Evolutionary conservation across 2,113 vertebrate genomes (phyloP).

Genomic region (Prionailurus bengalensis): DNA sequence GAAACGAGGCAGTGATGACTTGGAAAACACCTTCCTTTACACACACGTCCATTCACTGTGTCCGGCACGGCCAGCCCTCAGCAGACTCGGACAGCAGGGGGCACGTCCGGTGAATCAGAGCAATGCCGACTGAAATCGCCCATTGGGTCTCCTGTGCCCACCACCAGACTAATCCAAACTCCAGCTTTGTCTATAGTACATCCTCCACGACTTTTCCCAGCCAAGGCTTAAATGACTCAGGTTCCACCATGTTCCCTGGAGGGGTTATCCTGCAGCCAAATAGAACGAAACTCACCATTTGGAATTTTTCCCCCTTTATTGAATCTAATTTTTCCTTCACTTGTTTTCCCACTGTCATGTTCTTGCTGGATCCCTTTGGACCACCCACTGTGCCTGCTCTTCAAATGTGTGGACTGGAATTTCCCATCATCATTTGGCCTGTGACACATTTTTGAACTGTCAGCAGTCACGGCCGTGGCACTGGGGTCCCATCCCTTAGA

Average conservation of each 20-base stretch:
- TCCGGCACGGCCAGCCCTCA: background rate
- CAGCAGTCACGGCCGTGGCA: background rate
- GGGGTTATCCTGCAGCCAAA: constrained; percentile 64
- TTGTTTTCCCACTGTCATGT: constrained; percentile 68
- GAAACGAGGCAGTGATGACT: background rate
- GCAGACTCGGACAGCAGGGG: background rate
- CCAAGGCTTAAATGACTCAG: constrained; percentile 76
- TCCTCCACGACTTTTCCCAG: constrained; percentile 67
- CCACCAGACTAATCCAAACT: constrained; percentile 67
- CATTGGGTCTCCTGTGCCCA: constrained; percentile 37
- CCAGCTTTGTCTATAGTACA: constrained; percentile 62
- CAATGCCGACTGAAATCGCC: background rate
- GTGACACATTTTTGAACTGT: constrained; percentile 33
- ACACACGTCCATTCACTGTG: background rate
- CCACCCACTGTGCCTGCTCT: constrained; percentile 68
- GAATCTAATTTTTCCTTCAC: constrained; percentile 75
- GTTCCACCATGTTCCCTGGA: constrained; percentile 70
- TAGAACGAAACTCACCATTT: constrained; percentile 64
- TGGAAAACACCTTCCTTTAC: background rate
- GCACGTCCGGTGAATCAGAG: constrained; percentile 41
- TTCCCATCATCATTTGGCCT: background rate
- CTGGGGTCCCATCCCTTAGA: background rate
- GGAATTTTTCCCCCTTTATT: constrained; percentile 51
- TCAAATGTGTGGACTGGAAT: background rate
- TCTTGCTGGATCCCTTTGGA: constrained; percentile 60